phyloP scores from a whole-genome alignment of 2,888 invertebrate species.

The Eupeodes latifasciatus region DNA sequence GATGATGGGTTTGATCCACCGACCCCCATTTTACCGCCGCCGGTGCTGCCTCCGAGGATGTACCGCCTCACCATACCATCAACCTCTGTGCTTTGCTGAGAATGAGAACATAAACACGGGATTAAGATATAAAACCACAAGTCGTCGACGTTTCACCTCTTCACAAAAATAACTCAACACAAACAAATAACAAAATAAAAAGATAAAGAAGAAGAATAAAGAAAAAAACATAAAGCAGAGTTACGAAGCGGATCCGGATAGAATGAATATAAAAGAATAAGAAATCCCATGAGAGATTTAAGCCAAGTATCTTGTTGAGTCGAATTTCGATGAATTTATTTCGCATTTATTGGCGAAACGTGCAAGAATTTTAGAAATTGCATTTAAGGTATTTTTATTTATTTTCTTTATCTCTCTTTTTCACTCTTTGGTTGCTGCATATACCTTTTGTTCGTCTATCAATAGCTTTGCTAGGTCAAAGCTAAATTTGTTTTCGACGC shows the following conservation, averaged over 20 bases:
- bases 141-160: conserved; percentile 46
- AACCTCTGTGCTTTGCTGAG: not conserved
- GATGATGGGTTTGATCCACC: conserved; percentile 37
- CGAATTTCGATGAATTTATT: conserved; percentile 55
- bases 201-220: not conserved
- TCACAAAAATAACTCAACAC: conserved; percentile 34
- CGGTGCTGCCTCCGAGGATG: no score
- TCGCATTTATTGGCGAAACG: conserved; percentile 69
- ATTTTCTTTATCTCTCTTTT: not conserved
- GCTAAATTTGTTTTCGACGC: conserved; percentile 61
- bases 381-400: conserved; percentile 14
- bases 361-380: conserved; percentile 71
- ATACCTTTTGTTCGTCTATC: conserved; percentile 4
- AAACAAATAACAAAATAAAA: not conserved
- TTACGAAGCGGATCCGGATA: conserved; percentile 23
- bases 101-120: conserved; percentile 45
- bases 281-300: conserved; percentile 41
- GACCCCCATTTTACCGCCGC: not conserved
- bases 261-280: not conserved
- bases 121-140: conserved; percentile 59
- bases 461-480: conserved; percentile 56
- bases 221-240: not conserved
- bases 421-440: not conserved
- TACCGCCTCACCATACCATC: not conserved
- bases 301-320: conserved; percentile 50